Conservation (phyloP, 2,113 vertebrate genomes). For the Hippocampus guttulatus region DNA sequence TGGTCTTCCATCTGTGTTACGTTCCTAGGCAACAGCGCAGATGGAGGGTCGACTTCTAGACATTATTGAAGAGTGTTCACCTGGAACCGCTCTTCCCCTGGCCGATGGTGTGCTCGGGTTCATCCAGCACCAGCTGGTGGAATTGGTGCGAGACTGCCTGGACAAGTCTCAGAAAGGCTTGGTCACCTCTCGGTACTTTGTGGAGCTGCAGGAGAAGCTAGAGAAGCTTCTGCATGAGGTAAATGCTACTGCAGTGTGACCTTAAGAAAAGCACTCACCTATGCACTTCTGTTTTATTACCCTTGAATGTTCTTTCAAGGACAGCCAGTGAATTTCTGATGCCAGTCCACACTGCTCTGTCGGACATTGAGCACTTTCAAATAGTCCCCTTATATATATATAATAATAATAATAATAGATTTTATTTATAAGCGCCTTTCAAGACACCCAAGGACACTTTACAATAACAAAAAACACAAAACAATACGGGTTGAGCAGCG, state of each 20-base stretch:
- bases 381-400: conserved; percentile 4
- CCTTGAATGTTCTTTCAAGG: neutral
- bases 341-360: conserved; percentile 9
- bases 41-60: conserved; percentile 89
- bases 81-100: conserved; percentile 76
- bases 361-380: conserved; percentile 19
- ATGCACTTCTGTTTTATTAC: neutral
- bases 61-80: conserved; percentile 76
- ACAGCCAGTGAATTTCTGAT: conserved; percentile 1
- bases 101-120: conserved; percentile 90
- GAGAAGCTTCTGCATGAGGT: conserved; percentile 90
- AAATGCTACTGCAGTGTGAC: conserved; percentile 12
- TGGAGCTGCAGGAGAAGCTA: conserved; percentile 93
- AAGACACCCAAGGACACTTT: no score
- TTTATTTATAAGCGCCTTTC: no score
- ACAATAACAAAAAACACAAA: no score
- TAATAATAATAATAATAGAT: no score
- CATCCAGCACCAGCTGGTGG: conserved; percentile 93
- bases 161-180: conserved; percentile 86
- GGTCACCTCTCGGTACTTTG: conserved; percentile 89
- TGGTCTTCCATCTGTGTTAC: conserved; percentile 23
- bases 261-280: neutral
- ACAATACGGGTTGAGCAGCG: no score
- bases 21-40: conserved; percentile 85
- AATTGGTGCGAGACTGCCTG: conserved; percentile 90